phyloP scores from a whole-genome alignment of 2,888 invertebrate genomes.

The Acronicta psi region DNA sequence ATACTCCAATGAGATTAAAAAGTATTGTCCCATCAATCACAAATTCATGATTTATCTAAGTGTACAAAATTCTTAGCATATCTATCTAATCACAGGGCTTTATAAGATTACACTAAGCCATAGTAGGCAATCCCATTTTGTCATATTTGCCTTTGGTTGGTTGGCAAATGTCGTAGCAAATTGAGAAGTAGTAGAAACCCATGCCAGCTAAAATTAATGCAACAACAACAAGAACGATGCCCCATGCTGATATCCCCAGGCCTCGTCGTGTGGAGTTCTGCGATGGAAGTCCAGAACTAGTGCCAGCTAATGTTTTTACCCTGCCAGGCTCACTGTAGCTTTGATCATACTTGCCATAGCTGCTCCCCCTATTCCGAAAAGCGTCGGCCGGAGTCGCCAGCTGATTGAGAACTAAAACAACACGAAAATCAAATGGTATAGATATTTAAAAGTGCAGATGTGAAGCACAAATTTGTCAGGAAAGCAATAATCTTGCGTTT shows the following conservation, averaged over 20 bases:
- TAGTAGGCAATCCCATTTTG: conserved; percentile 85
- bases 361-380: conserved; percentile 57
- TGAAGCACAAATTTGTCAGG: too few relatives aligned
- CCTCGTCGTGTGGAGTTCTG: conserved; percentile 73
- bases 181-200: conserved; percentile 90
- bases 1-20: conserved; percentile 11
- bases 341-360: conserved; percentile 52
- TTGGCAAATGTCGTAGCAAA: conserved; percentile 91
- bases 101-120: conserved; percentile 66
- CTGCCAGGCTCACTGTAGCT: conserved; percentile 58
- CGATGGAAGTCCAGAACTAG: conserved; percentile 66
- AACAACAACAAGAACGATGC: conserved; percentile 88
- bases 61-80: conserved; percentile 26
- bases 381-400: conserved; percentile 64
- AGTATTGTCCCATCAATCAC: conserved; percentile 11
- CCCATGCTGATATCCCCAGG: conserved; percentile 91
- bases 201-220: conserved; percentile 84
- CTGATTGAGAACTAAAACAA: conserved; percentile 71
- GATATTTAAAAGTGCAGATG: too few relatives aligned
- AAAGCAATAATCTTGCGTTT: too few relatives aligned
- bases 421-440: conserved; percentile 3
- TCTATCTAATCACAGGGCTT: conserved; percentile 51
- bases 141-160: conserved; percentile 87
- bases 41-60: conserved; percentile 15
- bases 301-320: conserved; percentile 64